These are phyloP conservation scores for Puntigrus tetrazona DNA, from an alignment of 2,113 vertebrate genomes.

Conservation along the genomic window DNA sequence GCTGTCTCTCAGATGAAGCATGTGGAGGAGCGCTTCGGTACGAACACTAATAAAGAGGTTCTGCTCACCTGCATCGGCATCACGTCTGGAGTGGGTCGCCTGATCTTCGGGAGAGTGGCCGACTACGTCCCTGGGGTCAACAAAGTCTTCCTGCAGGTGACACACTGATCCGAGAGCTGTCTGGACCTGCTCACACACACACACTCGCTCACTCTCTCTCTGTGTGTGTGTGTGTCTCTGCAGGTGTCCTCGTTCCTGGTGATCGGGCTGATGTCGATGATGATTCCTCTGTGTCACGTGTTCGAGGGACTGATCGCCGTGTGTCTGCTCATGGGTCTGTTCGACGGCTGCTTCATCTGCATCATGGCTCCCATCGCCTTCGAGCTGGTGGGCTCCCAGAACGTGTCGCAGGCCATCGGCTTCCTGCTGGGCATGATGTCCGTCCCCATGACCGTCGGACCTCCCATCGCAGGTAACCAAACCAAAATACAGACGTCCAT, in stretches of 20 bases:
- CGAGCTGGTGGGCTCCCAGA: constrained; percentile 86
- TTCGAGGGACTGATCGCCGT: constrained; percentile 90
- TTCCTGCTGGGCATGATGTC: constrained; percentile 96
- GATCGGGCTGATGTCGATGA: constrained; percentile 97
- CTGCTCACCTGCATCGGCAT: constrained; percentile 91
- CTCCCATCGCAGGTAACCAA: constrained; percentile 97
- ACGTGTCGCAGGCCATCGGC: constrained; percentile 96
- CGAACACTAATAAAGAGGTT: constrained; percentile 78
- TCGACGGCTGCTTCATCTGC: constrained; percentile 97
- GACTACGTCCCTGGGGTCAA: constrained; percentile 90
- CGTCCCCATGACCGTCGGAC: constrained; percentile 92
- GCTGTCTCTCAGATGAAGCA: constrained; percentile 84
- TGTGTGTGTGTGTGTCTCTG: not conserved
- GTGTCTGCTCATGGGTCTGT: constrained; percentile 95
- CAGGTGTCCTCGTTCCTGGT: constrained; percentile 81
- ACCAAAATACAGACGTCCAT: too few relatives aligned
- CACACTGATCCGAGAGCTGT: not conserved
- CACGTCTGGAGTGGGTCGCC: constrained; percentile 88
- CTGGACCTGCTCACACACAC: too few relatives aligned
- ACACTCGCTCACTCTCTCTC: too few relatives aligned
- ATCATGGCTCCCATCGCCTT: constrained; percentile 99
- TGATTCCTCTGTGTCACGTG: constrained; percentile 87
- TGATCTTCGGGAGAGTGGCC: constrained; percentile 88
- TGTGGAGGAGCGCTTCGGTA: constrained; percentile 83
- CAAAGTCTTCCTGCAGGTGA: constrained; percentile 95